Evolutionary conservation across 37 sponge, comb jelly and placozoan species (phyloP).

Genomic region (Amphimedon queenslandica): DNA sequence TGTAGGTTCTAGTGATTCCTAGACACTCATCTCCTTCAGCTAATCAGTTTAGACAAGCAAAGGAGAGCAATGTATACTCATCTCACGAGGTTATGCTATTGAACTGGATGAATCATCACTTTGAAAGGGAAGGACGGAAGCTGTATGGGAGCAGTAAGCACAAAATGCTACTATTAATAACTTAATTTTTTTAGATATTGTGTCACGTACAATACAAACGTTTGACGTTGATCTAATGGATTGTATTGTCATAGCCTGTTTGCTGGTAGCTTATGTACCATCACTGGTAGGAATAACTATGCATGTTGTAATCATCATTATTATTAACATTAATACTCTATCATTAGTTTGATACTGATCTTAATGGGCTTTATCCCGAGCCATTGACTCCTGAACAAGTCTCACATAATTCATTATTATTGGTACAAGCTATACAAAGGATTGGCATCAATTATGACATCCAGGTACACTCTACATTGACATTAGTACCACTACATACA

Average conservation of each 20-base stretch:
- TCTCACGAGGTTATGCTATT: constrained; percentile 53
- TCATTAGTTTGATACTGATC: constrained; percentile 39
- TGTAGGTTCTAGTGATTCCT: constrained; percentile 57
- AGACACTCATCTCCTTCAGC: not conserved
- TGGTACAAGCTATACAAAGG: constrained; percentile 52
- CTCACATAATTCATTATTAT: constrained; percentile 74
- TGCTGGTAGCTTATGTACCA: constrained; percentile 69
- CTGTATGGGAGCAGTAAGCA: constrained; percentile 21
- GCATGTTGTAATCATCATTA: not conserved
- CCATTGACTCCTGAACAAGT: constrained; percentile 70
- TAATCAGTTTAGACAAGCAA: not conserved
- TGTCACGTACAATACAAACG: constrained; percentile 30
- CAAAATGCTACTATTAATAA: not conserved
- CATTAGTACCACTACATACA: not conserved
- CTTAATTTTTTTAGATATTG: not conserved
- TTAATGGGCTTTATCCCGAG: constrained; percentile 47
- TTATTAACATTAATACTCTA: not conserved
- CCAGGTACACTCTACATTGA: constrained; percentile 63
- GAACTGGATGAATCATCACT: constrained; percentile 81
- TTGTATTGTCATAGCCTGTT: constrained; percentile 64
- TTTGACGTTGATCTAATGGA: constrained; percentile 87
- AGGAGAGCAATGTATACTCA: constrained; percentile 62
- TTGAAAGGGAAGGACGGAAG: constrained; percentile 29
- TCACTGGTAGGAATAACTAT: constrained; percentile 57
- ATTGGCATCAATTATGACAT: constrained; percentile 82